Conservation (phyloP, 2,797 vertebrate species). For the Petrocephalus sullivani region DNA sequence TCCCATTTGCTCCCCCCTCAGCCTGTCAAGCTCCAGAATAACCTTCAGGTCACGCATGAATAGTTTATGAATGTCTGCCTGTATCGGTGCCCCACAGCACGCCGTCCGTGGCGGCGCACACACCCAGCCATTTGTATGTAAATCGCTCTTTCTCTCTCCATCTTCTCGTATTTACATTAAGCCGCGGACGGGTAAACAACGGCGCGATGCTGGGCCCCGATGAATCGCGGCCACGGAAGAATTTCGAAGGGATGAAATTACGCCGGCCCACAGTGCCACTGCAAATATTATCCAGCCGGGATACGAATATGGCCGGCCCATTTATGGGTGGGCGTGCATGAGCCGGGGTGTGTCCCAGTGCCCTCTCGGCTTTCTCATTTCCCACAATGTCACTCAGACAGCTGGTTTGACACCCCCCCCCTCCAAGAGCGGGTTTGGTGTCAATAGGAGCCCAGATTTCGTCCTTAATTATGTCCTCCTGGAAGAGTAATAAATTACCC, state of each 20-base stretch:
- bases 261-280: background rate
- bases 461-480: conserved; percentile 18
- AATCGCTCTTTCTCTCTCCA: conserved; percentile 19
- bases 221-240: background rate
- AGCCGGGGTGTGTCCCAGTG: background rate
- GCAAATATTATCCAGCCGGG: background rate
- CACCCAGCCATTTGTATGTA: conserved; percentile 28
- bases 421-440: background rate
- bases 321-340: background rate
- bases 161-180: conserved; percentile 18
- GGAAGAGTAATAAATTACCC: conserved; percentile 14
- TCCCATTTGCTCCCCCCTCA: background rate
- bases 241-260: background rate
- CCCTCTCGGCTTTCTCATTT: background rate
- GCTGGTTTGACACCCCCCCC: background rate
- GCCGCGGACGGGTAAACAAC: background rate
- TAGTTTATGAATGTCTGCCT: conserved; percentile 22
- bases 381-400: background rate
- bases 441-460: conserved; percentile 16
- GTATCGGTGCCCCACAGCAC: background rate
- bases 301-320: background rate
- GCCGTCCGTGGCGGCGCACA: background rate
- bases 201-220: background rate
- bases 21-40: background rate
- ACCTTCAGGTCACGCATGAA: conserved; percentile 17